Percentiles rank a stretch among this genome's conserved stretches.
These are phyloP conservation scores for Pocillopora grandis DNA, from an alignment of 92 coral and sea anemone species.

Conservation along the genomic window DNA sequence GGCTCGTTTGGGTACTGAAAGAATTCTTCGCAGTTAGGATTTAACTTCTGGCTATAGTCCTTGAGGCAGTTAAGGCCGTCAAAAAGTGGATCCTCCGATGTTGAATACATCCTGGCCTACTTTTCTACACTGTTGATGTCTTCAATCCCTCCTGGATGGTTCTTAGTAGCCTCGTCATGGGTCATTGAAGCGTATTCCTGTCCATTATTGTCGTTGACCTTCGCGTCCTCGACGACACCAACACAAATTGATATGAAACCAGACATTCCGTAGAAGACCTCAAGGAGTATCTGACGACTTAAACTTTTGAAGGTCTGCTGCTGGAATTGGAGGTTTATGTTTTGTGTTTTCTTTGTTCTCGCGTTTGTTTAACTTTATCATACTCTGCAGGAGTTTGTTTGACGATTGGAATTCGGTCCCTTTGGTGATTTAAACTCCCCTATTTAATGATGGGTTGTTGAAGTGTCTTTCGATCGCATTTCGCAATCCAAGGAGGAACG, in stretches of 20 bases:
- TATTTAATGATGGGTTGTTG: no score
- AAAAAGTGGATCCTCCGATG: no score
- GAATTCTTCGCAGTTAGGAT: no score
- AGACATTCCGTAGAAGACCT: slow-evolving; percentile 47
- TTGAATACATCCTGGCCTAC: no score
- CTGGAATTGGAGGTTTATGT: slow-evolving; percentile 50
- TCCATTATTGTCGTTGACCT: slow-evolving; percentile 40
- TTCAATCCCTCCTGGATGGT: no score
- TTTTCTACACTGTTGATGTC: no score
- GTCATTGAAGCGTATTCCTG: slow-evolving; percentile 42
- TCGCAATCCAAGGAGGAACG: neutral
- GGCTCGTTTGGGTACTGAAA: no score
- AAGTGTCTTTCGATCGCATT: no score
- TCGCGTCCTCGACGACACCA: slow-evolving; percentile 64
- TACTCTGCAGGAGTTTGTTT: slow-evolving; percentile 37
- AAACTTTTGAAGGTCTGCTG: slow-evolving; percentile 37
- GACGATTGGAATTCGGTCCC: slow-evolving; percentile 25
- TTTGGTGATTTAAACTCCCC: neutral
- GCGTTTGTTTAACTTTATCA: slow-evolving; percentile 40
- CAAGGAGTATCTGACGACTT: slow-evolving; percentile 24
- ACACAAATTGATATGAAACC: slow-evolving; percentile 45
- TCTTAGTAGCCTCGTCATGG: slow-evolving; percentile 26
- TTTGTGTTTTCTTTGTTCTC: slow-evolving; percentile 45
- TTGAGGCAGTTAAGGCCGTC: no score
- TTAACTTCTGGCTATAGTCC: no score